Conservation (phyloP, 2,113 vertebrate species). For the Pimephales promelas region DNA sequence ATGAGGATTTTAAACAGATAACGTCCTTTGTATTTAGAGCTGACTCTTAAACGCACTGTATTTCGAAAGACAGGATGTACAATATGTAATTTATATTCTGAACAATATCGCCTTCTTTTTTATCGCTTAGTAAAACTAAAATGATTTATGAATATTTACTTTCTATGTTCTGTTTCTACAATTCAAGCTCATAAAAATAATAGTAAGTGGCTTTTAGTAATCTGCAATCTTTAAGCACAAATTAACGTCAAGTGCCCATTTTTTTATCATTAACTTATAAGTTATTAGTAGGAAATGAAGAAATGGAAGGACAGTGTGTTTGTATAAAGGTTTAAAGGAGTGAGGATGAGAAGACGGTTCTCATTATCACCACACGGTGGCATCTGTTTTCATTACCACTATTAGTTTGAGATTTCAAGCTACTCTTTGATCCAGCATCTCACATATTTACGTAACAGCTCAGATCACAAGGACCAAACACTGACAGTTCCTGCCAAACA, state of each 20-base stretch:
- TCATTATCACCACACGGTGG: constrained; percentile 62
- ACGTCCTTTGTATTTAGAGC: constrained; percentile 68
- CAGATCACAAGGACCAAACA: not conserved
- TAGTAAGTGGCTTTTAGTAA: constrained; percentile 48
- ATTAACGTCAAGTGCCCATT: not conserved
- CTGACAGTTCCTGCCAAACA: constrained; percentile 9
- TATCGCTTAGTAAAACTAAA: constrained; percentile 85
- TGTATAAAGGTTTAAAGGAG: not conserved
- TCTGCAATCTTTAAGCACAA: constrained; percentile 20
- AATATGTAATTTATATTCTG: constrained; percentile 90
- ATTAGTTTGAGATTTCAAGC: constrained; percentile 14
- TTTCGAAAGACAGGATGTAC: constrained; percentile 67
- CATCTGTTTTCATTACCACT: constrained; percentile 43
- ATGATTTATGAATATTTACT: constrained; percentile 90
- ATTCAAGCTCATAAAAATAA: constrained; percentile 73
- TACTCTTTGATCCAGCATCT: constrained; percentile 5
- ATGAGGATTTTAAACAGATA: constrained; percentile 78
- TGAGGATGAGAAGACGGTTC: not conserved
- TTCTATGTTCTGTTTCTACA: constrained; percentile 86
- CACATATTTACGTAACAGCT: not conserved
- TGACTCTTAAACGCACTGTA: constrained; percentile 64
- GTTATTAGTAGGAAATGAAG: not conserved
- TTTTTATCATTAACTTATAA: not conserved
- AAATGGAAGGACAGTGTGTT: not conserved
- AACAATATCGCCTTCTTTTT: constrained; percentile 86